Evolutionary conservation across 2,113 vertebrate genomes (phyloP), one percentile per base, ranked within the genome.

Genomic region (Varanus komodoensis): DNA sequence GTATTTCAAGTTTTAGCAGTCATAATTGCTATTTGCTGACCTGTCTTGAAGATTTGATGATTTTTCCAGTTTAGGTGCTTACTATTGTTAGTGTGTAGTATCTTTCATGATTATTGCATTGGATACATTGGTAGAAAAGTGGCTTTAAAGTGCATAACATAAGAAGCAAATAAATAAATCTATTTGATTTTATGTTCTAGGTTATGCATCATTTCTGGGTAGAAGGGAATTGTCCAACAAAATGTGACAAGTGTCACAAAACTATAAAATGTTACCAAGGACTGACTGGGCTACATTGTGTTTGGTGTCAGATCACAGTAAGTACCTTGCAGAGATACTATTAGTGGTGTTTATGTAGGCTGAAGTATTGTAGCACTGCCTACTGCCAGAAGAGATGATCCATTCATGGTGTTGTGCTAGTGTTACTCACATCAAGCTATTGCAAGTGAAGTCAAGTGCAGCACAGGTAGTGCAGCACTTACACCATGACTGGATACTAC

Each of bases 291-390:
- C 98, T 99, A 91, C 98, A 99, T 91, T 99, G 99, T 95, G 98
- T 99, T 92, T 99, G 99, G 98, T 99, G 99, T 98, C 99, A 99
- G 96, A 98, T 98, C 96, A 99, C 98, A 96, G 99, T 99, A 96
- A 98, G 96, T 98, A 98, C 73, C 29, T 74, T 67, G 0, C 0
- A 1, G 1, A 75, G 32, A 91, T 80, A 89, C 1, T 1, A 79
- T 91, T 71, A 82, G 27, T 17, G 8, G 11, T 8, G 1, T 27
- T 88, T 82, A 2, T 0, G 83, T 52, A 9, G 8, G 0, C 4
- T 32, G 54, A 67, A 19, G 17, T 21, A 32, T 84, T 85, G 25
- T 14, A 29, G 6, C 74, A 86, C 44, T n/a, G 15, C 38, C 29
- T 50, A 54, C 57, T 3, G 11, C 12, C 21, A 64, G 4, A 19